These are phyloP conservation scores for Hormiphora californensis DNA, from an alignment of 37 sponge, comb jelly and placozoan species.

Conservation along the genomic window DNA sequence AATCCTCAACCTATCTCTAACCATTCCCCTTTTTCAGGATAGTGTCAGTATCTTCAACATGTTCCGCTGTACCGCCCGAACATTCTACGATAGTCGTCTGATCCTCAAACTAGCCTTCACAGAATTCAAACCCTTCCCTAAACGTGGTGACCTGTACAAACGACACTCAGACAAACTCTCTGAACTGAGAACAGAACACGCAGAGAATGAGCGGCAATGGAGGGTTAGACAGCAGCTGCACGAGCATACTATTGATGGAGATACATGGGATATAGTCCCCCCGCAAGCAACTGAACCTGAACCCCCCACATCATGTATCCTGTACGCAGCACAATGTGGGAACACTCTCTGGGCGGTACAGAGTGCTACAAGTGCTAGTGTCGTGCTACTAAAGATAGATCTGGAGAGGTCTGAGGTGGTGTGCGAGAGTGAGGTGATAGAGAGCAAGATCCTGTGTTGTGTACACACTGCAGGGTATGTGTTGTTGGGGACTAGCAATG, in stretches of 20 bases:
- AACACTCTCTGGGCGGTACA: conserved; percentile 23
- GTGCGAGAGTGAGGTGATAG: not conserved
- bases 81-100: conserved; percentile 41
- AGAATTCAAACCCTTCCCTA: conserved; percentile 43
- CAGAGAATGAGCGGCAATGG: conserved; percentile 51
- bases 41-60: conserved; percentile 44
- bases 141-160: conserved; percentile 25
- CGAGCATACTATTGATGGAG: conserved; percentile 14
- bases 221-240: conserved; percentile 25
- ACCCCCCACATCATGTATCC: conserved; percentile 2
- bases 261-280: conserved; percentile 43
- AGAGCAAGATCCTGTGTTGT: conserved; percentile 22
- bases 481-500: conserved; percentile 35
- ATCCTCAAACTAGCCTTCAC: conserved; percentile 27
- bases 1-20: no score
- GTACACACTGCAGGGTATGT: not conserved
- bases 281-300: not conserved
- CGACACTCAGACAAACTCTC: conserved; percentile 11
- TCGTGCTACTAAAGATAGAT: conserved; percentile 21
- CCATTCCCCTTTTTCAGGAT: no score
- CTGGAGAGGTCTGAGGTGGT: conserved; percentile 6
- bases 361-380: not conserved
- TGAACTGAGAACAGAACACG: conserved; percentile 16
- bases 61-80: conserved; percentile 11
- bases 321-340: not conserved